phyloP scores from a whole-genome alignment of 2,888 invertebrate species.

The Strigamia transsilvanica region DNA sequence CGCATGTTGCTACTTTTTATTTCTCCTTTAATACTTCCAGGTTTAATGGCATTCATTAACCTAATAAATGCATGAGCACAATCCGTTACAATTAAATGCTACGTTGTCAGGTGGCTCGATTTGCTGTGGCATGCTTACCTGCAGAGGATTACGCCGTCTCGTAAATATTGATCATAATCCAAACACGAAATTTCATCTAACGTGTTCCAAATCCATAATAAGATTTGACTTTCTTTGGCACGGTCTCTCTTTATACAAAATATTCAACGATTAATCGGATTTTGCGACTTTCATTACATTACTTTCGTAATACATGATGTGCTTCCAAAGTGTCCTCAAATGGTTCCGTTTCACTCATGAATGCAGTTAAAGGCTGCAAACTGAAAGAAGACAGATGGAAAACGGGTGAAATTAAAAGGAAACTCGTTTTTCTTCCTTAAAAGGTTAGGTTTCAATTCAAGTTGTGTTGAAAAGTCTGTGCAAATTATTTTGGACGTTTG shows the following conservation, averaged over 20 bases:
- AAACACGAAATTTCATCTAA: constrained; percentile 58
- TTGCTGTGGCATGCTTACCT: constrained; percentile 56
- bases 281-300: not conserved
- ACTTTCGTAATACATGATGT: not conserved
- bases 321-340: constrained; percentile 23
- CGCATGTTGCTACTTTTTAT: constrained; percentile 57
- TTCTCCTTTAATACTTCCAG: constrained; percentile 58
- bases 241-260: constrained; percentile 57
- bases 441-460: not conserved
- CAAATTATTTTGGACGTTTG: constrained; percentile 17
- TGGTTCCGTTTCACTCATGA: constrained; percentile 17
- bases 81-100: not conserved
- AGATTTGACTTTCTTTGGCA: constrained; percentile 59
- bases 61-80: constrained; percentile 54
- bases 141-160: constrained; percentile 59
- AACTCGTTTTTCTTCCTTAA: constrained; percentile 34
- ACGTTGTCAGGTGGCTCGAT: not conserved
- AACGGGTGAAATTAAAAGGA: not conserved
- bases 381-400: constrained; percentile 14
- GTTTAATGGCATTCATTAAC: constrained; percentile 59
- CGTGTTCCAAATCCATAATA: constrained; percentile 60
- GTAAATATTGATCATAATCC: constrained; percentile 59
- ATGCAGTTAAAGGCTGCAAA: not conserved
- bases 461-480: not conserved
- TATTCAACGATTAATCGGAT: not conserved